Evolutionary conservation across 2,113 vertebrate genomes (phyloP), one percentile per base, ranked within the genome.

Genomic region (Myotis davidii): DNA sequence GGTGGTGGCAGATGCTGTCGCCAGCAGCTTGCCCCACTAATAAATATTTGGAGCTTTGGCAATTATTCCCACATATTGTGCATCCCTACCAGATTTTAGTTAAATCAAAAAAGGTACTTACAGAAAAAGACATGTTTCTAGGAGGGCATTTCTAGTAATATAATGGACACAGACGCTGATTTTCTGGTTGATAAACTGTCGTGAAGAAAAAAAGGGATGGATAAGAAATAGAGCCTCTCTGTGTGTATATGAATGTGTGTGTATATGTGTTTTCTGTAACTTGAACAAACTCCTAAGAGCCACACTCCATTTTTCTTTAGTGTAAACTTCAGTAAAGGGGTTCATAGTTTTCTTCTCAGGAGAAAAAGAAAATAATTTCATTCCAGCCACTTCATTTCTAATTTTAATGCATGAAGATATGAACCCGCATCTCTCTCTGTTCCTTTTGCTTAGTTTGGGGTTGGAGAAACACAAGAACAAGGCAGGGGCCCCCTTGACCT

Each of bases 41-140:
- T 96, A 94, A 94, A 96, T 94, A 96, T 78, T 9, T 65, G 85
- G 50, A 59, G 39, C 37, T 48, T 86, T 42, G 42, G 45, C 11
- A 50, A 59, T 84, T 65, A 81, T 27, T n/a, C 23, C 1, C 0
- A 39, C 45, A 78, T 45, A 56, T 21, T 37, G 32, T 88, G 37
- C 59, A 90, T 59, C 29, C 59, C 59, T 59, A 23, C 27, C 37
- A 61, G 56, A 32, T 21, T 16, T 45, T 25, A 42, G 11, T 79
- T 83, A 61, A 89, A 92, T 23, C 11, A 20, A 70, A 73, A 39
- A 76, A 59, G 39, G 83, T 10, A 45, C 25, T 67, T 14, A 27
- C 61, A 94, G 69, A 76, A 93, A 96, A 84, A 81, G 11, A 12
- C 2, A 7, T 10, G 27, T 39, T 59, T 61, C 9, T 34, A 48